Conservation (phyloP, 1,140 invertebrate species). For the Cylas formicarius region DNA sequence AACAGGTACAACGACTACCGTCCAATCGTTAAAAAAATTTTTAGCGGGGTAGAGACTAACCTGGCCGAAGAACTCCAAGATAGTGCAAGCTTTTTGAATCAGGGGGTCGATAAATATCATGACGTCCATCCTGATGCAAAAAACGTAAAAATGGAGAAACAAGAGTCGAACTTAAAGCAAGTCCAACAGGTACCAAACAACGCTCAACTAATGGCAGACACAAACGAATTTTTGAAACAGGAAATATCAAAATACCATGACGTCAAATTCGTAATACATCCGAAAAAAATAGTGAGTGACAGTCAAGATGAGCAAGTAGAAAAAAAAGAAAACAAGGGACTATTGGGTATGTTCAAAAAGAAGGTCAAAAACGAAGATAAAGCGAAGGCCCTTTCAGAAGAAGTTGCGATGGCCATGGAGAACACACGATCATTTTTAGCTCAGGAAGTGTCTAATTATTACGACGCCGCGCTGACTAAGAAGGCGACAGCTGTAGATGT, state of each 20-base stretch:
- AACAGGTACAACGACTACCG: constrained; percentile 18
- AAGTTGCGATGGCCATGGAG: no score
- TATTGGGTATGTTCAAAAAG: constrained; percentile 25
- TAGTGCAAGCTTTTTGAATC: no score
- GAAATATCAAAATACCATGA: constrained; percentile 11
- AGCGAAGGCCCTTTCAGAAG: background rate
- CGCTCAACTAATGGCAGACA: constrained; percentile 7
- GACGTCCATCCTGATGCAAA: no score
- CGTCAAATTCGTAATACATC: constrained; percentile 1
- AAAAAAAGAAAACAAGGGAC: constrained; percentile 20
- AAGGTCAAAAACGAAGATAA: background rate
- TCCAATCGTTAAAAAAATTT: no score
- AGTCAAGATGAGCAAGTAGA: constrained; percentile 4
- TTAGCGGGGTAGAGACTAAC: no score
- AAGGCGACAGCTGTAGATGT: no score
- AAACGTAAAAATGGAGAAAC: background rate
- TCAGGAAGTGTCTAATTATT: background rate
- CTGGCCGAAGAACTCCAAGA: no score
- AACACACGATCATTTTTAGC: background rate
- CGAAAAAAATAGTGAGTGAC: constrained; percentile 1
- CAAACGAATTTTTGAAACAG: constrained; percentile 1
- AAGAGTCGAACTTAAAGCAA: no score
- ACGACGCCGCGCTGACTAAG: no score
- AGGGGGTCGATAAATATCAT: no score
- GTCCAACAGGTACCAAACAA: no score